Evolutionary conservation across 2,113 vertebrate species (phyloP), one percentile per base, ranked within the genome.

Genomic region (Gnathonemus echidnorhynchus): DNA sequence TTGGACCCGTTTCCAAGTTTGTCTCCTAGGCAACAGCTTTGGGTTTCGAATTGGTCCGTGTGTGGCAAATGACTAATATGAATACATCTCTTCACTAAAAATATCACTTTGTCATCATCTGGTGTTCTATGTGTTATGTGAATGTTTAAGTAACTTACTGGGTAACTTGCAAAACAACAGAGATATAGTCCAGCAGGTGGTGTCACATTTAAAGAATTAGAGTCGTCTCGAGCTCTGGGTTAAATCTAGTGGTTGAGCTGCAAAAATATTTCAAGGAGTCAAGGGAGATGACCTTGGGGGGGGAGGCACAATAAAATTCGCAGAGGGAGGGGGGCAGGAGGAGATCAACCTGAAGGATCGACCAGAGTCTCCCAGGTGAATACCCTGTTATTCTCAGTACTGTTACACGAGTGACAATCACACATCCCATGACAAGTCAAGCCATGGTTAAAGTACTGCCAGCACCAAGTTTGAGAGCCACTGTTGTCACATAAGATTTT

Each of bases 1-100:
- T 45, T 56, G 52, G 35, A 42, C 19, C 46, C 48, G 5, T 88
- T 42, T 58, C 53, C 31, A 58, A 35, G 39, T 62, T 45, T 88
- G 52, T 88, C 52, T 58, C 87, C 87, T 58, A 62, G 87, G 53
- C 87, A 88, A 88, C 52, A 7, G 52, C 87, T 62, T 27, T 52
- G 21, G 87, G 35, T 27, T 53, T 87, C 31, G 0, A 56, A 87
- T 35, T 7, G 24, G 86, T 87, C 24, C 48, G 6, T 87, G 86
- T 87, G 27, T 53, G 50, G 24, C 27, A 77, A 77, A 77, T 77
- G 85, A 31, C 85, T 52, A 52, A 46, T 87, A 53, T 87, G 45
- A 87, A 35, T 66, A 27, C n/a, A 66, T 85, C 83, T 85, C 83
- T 48, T 49, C 48, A 50, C 49, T 87, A 87, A 27, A 46, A 45